Base-by-base conservation (phyloP, 2,113 vertebrate genomes). In the Sprattus sprattus region DNA sequence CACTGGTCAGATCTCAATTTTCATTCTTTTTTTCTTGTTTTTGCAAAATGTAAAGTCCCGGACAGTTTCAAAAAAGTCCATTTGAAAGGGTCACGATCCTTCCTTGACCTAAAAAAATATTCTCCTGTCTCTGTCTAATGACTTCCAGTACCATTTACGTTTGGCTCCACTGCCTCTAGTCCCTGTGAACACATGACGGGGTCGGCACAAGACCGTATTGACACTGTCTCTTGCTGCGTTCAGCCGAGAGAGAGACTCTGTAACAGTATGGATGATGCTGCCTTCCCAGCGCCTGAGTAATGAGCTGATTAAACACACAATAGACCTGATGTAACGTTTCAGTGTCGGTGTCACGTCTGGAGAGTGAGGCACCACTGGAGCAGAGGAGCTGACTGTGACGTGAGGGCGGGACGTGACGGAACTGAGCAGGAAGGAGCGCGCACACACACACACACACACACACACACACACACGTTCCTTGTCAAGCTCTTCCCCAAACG, bases 401-500 rank as follows among this genome's bases (percentile, higher is more conserved):
- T 20, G 5, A 60, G 64, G 64, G n/a, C 11, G 64, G 25, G 64
- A 67, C 64, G 64, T 67, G 64, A 67, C 64, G 25, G 64, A 64
- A 11, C 64, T 28, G 64, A 10, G 64, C 64, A 67, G 64, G 64
- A 67, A 67, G n/a, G 64, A 67, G 25, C 25, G 10, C n/a, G 3
- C 64, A 28, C 64, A 11, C 6, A 28, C n/a, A 67, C 64, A 64
- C 6, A 64, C 60, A 9, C n/a, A 64, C 60, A 25, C 5, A 64
- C n/a, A 67, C 22, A 28, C 0, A 25, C 7, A 25, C 8, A 8
- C n/a, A 8, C 10, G 25, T 60, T 71, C 60, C 57, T 75, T 71
- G n/a, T 84, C 49, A 75, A 47, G 28, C 44, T 44, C 5, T 18
- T 78, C 88, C 45, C 52, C 22, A 81, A 71, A 86, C 0, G 52